phyloP scores from a whole-genome alignment of 2,797 vertebrate genomes.

The Scyliorhinus canicula region DNA sequence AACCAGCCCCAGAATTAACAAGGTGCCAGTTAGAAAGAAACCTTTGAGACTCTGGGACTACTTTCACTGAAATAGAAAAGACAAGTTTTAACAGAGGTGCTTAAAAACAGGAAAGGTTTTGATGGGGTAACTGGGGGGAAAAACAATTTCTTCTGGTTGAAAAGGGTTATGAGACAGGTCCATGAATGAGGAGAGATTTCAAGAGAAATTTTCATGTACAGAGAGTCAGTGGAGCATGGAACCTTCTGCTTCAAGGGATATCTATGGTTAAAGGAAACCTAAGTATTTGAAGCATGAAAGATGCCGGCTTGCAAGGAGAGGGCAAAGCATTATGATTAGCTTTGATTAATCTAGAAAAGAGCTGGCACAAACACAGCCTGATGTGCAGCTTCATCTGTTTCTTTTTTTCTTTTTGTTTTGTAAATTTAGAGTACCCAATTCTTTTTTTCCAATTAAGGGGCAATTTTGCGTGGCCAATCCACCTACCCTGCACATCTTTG shows the following conservation, averaged over 20 bases:
- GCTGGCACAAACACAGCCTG: background rate
- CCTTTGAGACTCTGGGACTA: background rate
- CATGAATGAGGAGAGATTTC: background rate
- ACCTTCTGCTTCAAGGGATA: background rate
- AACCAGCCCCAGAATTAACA: too few relatives aligned
- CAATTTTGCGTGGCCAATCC: too few relatives aligned
- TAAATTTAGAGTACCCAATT: too few relatives aligned
- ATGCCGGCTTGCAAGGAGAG: background rate
- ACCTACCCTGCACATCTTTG: too few relatives aligned
- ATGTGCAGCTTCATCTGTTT: too few relatives aligned
- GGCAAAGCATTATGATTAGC: background rate
- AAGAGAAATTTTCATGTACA: background rate
- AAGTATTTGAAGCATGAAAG: background rate
- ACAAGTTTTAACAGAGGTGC: background rate
- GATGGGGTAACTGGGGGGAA: background rate
- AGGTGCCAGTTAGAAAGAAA: background rate
- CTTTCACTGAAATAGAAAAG: background rate
- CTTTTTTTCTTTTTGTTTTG: too few relatives aligned
- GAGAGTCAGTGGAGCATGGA: background rate
- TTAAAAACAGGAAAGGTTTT: background rate
- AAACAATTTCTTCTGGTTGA: background rate
- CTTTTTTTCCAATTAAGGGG: too few relatives aligned
- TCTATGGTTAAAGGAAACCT: too few relatives aligned
- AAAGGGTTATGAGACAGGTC: background rate
- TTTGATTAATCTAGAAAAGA: background rate